Conservation (phyloP, 2,113 vertebrate species). For the Ammodytes dubius region DNA sequence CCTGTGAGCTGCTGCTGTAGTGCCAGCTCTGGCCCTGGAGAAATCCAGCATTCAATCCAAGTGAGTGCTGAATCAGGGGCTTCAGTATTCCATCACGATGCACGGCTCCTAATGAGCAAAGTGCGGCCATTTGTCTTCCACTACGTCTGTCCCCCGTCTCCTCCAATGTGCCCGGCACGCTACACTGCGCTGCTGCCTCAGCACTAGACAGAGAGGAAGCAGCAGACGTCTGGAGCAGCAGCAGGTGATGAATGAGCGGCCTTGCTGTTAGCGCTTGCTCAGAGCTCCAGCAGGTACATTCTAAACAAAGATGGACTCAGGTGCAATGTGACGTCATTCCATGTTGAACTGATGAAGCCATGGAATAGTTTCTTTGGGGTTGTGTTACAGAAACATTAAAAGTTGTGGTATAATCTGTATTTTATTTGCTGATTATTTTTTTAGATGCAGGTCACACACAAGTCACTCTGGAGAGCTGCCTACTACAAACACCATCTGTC, state of each 20-base stretch:
- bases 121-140: conserved; percentile 80
- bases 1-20: conserved; percentile 12
- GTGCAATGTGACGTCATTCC: conserved; percentile 31
- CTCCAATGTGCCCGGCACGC: conserved; percentile 54
- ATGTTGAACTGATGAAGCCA: conserved; percentile 4
- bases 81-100: conserved; percentile 59
- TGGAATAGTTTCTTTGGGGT: background rate
- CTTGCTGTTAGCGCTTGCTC: conserved; percentile 35
- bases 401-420: background rate
- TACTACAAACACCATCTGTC: background rate
- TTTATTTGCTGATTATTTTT: background rate
- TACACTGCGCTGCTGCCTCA: conserved; percentile 74
- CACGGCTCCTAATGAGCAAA: conserved; percentile 75
- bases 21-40: conserved; percentile 52
- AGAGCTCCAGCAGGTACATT: conserved; percentile 32
- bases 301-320: conserved; percentile 60
- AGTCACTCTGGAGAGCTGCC: conserved; percentile 19
- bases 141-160: conserved; percentile 54
- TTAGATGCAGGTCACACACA: conserved; percentile 4
- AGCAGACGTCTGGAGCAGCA: conserved; percentile 62
- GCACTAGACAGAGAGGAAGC: conserved; percentile 61
- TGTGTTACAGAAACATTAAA: background rate
- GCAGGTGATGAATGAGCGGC: conserved; percentile 67
- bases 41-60: conserved; percentile 59
- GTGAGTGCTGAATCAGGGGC: conserved; percentile 82